Conservation (phyloP, 1,140 invertebrate genomes). For the Papilio polyxenes region DNA sequence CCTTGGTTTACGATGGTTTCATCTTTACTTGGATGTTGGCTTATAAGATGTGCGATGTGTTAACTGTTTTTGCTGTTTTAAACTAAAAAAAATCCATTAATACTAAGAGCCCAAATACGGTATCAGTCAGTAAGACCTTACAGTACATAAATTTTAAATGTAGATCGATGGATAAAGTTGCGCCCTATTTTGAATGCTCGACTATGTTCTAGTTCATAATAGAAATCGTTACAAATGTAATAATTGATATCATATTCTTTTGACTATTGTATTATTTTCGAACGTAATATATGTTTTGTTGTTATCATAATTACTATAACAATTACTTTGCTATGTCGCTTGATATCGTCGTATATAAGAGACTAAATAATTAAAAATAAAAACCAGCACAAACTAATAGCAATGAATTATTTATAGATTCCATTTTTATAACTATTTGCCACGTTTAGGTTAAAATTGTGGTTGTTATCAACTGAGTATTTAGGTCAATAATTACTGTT, state of each 20-base stretch:
- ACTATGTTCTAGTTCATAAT: neutral
- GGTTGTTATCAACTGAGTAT: neutral
- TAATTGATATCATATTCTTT: conserved; percentile 2
- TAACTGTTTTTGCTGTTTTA: neutral
- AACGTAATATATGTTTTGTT: conserved; percentile 17
- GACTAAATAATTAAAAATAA: conserved; percentile 26
- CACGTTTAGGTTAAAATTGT: conserved; percentile 7
- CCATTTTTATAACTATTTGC: conserved; percentile 9
- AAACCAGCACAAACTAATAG: neutral
- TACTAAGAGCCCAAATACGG: neutral
- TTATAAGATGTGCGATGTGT: neutral
- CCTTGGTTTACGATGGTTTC: neutral
- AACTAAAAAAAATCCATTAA: neutral
- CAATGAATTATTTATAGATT: conserved; percentile 31
- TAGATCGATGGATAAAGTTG: neutral
- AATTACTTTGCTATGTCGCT: conserved; percentile 24
- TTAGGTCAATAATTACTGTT: neutral
- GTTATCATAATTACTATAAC: conserved; percentile 31
- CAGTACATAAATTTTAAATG: no score
- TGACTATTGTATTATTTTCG: neutral
- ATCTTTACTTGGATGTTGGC: neutral
- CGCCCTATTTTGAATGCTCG: neutral
- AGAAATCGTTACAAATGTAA: neutral
- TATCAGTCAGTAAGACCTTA: neutral
- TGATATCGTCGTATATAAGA: conserved; percentile 29